These are phyloP conservation scores for Cuniculus paca DNA, from an alignment of 2,797 vertebrate genomes.

Conservation along the genomic window DNA sequence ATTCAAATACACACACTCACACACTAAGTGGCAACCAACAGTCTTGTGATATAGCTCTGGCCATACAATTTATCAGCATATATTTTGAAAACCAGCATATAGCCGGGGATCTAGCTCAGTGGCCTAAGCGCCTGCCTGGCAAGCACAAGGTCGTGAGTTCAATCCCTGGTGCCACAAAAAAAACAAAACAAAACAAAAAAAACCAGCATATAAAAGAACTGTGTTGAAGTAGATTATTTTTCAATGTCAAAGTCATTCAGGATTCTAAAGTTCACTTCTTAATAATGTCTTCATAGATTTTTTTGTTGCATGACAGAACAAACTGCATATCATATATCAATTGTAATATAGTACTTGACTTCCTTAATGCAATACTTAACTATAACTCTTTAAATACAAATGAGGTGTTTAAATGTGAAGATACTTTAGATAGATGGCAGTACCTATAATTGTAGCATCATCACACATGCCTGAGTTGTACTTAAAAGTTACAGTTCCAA, in stretches of 20 bases:
- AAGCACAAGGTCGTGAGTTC: too few relatives aligned
- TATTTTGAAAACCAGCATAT: constrained; percentile 44
- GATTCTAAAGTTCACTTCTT: constrained; percentile 55
- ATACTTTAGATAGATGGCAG: constrained; percentile 60
- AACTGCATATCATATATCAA: constrained; percentile 72
- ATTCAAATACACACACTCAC: not conserved
- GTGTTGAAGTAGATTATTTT: constrained; percentile 18
- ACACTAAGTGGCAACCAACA: not conserved
- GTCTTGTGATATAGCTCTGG: not conserved
- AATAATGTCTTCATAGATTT: constrained; percentile 60
- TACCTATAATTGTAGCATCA: constrained; percentile 71
- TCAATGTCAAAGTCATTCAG: constrained; percentile 54
- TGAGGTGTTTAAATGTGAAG: constrained; percentile 64
- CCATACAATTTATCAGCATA: not conserved
- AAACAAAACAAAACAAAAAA: too few relatives aligned
- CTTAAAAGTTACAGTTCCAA: constrained; percentile 69
- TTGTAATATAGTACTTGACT: constrained; percentile 63
- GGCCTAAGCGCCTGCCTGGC: too few relatives aligned
- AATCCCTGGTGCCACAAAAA: too few relatives aligned
- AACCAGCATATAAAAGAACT: constrained; percentile 1
- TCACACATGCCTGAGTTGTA: constrained; percentile 69
- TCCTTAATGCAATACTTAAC: constrained; percentile 66
- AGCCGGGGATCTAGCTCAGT: too few relatives aligned
- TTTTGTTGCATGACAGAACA: constrained; percentile 69
- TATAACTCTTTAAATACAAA: constrained; percentile 78